Base-by-base conservation (phyloP, 2,797 vertebrate genomes). In the Mionectes olivaceus region DNA sequence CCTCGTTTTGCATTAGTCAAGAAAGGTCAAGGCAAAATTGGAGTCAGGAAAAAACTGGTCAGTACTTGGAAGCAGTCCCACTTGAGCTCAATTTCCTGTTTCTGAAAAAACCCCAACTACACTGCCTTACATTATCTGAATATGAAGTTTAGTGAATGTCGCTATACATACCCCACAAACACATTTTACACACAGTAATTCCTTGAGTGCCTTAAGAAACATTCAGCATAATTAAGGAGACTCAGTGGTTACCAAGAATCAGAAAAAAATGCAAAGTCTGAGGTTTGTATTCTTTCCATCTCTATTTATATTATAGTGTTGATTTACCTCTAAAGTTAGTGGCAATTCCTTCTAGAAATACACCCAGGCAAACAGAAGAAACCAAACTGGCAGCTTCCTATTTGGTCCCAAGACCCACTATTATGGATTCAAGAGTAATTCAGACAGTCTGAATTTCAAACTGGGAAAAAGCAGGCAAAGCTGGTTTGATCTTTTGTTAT, bases 11-110 rank as follows among this genome's bases (percentile, higher is more conserved):
- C 77, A 81, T 96, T 94, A 95, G 87, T 97, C 95, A 97, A 88
- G 87, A 97, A 96, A 97, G 95, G 96, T 96, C 96, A 96, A 89
- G 63, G 86, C 83, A 94, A 95, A 91, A 87, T 7, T 94, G 73
- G 76, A 95, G 83, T 82, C 43, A 90, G 90, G 83, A 94, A 90
- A 96, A 96, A 96, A 89, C 50, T 80, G 93, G 87, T 96, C 93
- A 94, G 77, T 94, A 83, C 95, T 93, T 96, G 95, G 92, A 97
- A 94, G 57, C 80, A 43, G 70, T 94, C 95, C 86, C 93, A 95
- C 88, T 95, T 93, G 74, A 92, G 84, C 11, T n/a, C 77, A 77
- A 93, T 75, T 97, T 96, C 86, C 92, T 87, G 86, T 86, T 97
- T 92, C 90, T 81, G 88, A 46, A 55, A n/a, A 65, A 84, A 78